Conservation (phyloP, 2,888 invertebrate genomes). For the Lydus trimaculatus region DNA sequence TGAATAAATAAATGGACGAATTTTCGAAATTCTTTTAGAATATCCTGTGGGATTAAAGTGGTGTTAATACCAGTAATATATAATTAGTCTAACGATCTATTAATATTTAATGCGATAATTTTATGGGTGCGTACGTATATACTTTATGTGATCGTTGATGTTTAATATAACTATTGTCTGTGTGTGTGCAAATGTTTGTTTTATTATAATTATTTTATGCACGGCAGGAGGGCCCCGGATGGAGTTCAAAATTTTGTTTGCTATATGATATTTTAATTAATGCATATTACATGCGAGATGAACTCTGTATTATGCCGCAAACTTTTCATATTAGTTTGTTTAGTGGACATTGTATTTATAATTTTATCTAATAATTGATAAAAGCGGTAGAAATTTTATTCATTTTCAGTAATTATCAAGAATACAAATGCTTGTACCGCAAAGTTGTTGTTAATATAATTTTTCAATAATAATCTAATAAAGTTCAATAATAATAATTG, state of each 20-base stretch:
- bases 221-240: constrained; percentile 7
- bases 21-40: not conserved
- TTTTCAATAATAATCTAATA: constrained; percentile 15
- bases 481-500: not conserved
- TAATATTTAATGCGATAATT: not conserved
- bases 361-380: not conserved
- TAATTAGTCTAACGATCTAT: not conserved
- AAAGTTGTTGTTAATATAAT: not conserved
- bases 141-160: not conserved
- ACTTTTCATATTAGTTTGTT: constrained; percentile 21
- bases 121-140: not conserved
- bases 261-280: constrained; percentile 27
- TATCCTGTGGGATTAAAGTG: not conserved
- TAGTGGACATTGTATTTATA: constrained; percentile 15
- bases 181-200: constrained; percentile 22
- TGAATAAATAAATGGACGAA: not conserved
- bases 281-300: constrained; percentile 18
- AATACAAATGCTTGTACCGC: not conserved
- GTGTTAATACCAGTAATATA: not conserved
- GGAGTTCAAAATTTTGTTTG: constrained; percentile 20
- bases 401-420: constrained; percentile 20
- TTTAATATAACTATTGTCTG: not conserved
- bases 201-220: constrained; percentile 23
- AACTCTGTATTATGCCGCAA: constrained; percentile 10
- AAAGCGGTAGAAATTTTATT: not conserved